Percentiles rank a stretch among this genome's conserved stretches.
These are phyloP conservation scores for Metopolophium dirhodum DNA, from an alignment of 1,140 invertebrate species.

Conservation along the genomic window DNA sequence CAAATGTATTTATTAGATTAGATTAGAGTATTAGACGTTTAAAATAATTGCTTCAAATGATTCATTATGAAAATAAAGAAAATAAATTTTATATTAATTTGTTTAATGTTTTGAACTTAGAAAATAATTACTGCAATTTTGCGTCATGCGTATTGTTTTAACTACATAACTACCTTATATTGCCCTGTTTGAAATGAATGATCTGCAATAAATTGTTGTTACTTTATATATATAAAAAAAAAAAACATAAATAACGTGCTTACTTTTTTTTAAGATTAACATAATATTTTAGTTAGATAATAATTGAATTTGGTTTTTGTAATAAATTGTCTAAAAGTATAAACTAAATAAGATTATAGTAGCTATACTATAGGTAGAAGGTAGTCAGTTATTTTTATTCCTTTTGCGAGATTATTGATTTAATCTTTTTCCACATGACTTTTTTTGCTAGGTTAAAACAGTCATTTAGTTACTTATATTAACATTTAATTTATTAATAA, in stretches of 20 bases:
- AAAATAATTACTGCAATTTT: background rate
- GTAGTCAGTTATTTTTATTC: background rate
- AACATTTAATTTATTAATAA: background rate
- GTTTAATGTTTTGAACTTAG: slow-evolving; percentile 1
- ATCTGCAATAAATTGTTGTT: background rate
- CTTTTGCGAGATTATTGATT: too few species aligned
- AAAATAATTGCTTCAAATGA: background rate
- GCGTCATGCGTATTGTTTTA: background rate
- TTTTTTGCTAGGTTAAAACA: background rate
- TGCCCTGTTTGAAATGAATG: background rate
- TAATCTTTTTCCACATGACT: too few species aligned
- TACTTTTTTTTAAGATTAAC: background rate
- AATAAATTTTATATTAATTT: background rate
- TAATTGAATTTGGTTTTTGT: background rate
- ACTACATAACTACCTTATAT: background rate
- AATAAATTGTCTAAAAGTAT: background rate
- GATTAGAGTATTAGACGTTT: background rate
- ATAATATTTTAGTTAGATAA: background rate
- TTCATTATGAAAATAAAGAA: slow-evolving; percentile 24
- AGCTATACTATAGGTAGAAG: background rate
- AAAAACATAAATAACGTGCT: background rate
- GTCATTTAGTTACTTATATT: background rate
- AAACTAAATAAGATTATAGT: background rate
- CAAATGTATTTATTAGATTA: background rate
- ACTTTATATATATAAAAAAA: background rate